Base-by-base conservation (phyloP, 2,797 vertebrate genomes). In the Anomalospiza imberbis region DNA sequence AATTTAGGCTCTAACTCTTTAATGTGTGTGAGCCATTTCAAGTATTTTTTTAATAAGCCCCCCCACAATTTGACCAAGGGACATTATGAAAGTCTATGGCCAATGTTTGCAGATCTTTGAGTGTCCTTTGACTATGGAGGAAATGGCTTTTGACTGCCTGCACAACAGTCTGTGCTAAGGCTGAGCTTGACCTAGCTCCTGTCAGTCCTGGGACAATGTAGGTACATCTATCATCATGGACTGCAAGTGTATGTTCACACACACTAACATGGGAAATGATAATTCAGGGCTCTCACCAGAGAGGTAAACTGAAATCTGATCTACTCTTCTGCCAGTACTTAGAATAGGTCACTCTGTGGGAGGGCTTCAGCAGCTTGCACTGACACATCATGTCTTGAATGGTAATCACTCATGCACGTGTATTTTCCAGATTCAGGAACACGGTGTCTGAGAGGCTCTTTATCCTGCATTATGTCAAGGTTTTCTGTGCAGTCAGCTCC, bases 361-460 rank as follows among this genome's bases (percentile, higher is more conserved):
- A 73, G 9, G 6, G 11, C 10, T 65, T 85, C 66, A 68, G 58
- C 58, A 78, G 29, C 34, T 84, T 68, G 24, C 45, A 22, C 70
- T 55, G 63, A 83, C 65, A 44, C 20, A 36, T 31, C 11, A 5
- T 1, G 2, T 50, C 44, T 38, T 68, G 67, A 32, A 24, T 26
- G 12, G 31, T 5, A 8, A 4, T 50, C 10, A 6, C 12, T 58
- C 38, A 48, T 3, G 54, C 32, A 25, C 0, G 2, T 44, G 12
- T 55, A 67, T 82, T 87, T 13, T 42, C 42, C 54, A 47, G 34
- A 51, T 62, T 61, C 50, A 92, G 58, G 31, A 85, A 13, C 17
- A 57, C 11, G 7, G 31, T 32, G 24, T 34, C n/a, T 48, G n/a
- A 77, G 63, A 86, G 7, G 22, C 20, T 74, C 60, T 68, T 70